Percentiles rank a stretch among this genome's conserved stretches.
phyloP scores from a whole-genome alignment of 1,140 invertebrate genomes.

The Zaprionus inermis region DNA sequence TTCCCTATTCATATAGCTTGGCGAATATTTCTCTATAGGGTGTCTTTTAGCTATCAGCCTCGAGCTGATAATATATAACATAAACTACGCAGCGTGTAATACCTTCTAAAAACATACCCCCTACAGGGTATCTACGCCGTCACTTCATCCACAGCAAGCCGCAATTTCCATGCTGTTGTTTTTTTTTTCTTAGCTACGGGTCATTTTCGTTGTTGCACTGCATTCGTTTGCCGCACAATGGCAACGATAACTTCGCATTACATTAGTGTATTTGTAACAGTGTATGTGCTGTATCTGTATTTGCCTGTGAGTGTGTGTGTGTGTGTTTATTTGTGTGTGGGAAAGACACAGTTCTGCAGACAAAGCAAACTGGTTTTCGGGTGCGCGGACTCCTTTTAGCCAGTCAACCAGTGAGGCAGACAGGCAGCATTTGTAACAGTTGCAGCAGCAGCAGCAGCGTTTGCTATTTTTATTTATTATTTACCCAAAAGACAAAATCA shows the following conservation, averaged over 20 bases:
- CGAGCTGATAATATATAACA: no score
- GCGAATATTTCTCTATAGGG: not conserved
- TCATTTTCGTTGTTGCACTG: slow-evolving; percentile 76
- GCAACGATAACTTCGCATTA: slow-evolving; percentile 79
- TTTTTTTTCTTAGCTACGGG: slow-evolving; percentile 43
- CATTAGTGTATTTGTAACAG: slow-evolving; percentile 63
- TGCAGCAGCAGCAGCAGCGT: slow-evolving; percentile 33
- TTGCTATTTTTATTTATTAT: slow-evolving; percentile 75
- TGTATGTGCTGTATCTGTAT: not conserved
- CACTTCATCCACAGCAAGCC: not conserved
- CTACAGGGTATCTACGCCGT: not conserved
- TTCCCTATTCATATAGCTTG: not conserved
- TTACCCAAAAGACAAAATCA: slow-evolving; percentile 70
- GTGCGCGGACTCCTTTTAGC: slow-evolving; percentile 55
- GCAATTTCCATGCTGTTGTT: slow-evolving; percentile 17
- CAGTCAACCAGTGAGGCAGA: slow-evolving; percentile 24
- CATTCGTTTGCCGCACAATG: slow-evolving; percentile 75
- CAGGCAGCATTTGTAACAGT: slow-evolving; percentile 60
- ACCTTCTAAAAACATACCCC: not conserved
- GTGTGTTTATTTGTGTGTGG: slow-evolving; percentile 42
- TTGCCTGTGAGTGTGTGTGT: not conserved
- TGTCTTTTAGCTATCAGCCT: no score
- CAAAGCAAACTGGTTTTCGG: slow-evolving; percentile 70
- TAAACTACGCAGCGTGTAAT: no score
- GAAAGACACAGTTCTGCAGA: slow-evolving; percentile 70